These are phyloP conservation scores for Hemitrygon akajei DNA, from an alignment of 2,797 vertebrate genomes.

Conservation along the genomic window DNA sequence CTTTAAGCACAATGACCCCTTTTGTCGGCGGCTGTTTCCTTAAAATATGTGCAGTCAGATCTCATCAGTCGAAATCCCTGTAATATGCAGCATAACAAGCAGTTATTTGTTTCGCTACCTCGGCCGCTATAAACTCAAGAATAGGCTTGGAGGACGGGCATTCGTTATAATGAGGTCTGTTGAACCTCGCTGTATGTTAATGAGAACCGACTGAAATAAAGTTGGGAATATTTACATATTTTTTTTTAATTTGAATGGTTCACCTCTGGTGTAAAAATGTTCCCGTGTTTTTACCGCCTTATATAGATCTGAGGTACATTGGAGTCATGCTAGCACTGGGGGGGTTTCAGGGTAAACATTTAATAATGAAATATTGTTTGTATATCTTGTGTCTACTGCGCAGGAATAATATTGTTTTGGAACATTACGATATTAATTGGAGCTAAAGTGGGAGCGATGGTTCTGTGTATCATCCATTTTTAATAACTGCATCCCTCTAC, in stretches of 20 bases:
- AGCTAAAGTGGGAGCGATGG: neutral
- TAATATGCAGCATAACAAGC: slow-evolving; percentile 2
- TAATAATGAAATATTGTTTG: slow-evolving; percentile 35
- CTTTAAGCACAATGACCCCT: neutral
- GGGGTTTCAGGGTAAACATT: slow-evolving; percentile 19
- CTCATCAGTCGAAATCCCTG: neutral
- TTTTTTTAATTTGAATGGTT: slow-evolving; percentile 31
- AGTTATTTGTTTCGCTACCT: neutral
- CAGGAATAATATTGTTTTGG: neutral
- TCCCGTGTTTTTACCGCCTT: neutral
- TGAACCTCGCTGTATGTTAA: slow-evolving; percentile 27
- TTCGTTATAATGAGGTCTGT: slow-evolving; percentile 13
- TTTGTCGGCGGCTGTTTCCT: neutral
- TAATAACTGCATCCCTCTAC: neutral
- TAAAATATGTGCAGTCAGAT: neutral
- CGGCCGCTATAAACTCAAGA: neutral
- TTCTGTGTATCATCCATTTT: neutral
- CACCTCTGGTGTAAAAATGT: neutral
- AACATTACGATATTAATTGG: slow-evolving; percentile 9
- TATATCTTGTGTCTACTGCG: neutral
- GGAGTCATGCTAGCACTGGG: neutral
- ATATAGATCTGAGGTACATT: neutral
- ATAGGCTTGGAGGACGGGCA: neutral
- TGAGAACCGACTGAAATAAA: slow-evolving; percentile 20
- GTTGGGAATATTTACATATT: slow-evolving; percentile 15